Conservation (phyloP, 2,113 vertebrate species). For the Alaudala cheleensis region DNA sequence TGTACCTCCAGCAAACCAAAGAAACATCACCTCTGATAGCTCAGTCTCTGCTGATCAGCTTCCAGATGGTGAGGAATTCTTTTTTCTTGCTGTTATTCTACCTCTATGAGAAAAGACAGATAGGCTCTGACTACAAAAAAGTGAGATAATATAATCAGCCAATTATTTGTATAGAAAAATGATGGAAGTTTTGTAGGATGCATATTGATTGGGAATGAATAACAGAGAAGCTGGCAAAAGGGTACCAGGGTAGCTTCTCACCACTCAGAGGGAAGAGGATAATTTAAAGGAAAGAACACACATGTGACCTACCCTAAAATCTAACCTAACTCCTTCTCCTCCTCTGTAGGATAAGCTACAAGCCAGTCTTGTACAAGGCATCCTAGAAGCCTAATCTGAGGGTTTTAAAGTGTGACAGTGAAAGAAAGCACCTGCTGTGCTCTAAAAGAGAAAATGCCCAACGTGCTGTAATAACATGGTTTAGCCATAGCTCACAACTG, state of each 20-base stretch:
- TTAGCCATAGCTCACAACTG: fast-evolving
- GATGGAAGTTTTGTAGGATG: background rate
- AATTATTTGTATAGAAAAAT: background rate
- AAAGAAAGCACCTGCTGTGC: background rate
- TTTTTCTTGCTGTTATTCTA: background rate
- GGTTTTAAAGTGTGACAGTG: background rate
- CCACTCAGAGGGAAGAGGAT: background rate
- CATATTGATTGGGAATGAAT: background rate
- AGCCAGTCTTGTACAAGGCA: background rate
- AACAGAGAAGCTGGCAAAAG: background rate
- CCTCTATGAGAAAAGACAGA: background rate
- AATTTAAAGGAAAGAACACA: background rate
- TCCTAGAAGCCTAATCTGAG: background rate
- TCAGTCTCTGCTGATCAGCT: background rate
- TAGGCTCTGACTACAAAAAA: background rate
- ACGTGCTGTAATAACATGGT: background rate
- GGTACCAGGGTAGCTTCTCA: background rate
- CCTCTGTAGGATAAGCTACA: background rate
- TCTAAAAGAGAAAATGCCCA: background rate
- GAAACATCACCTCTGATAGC: background rate
- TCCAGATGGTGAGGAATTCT: background rate
- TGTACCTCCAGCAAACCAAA: background rate
- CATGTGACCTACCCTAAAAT: fast-evolving
- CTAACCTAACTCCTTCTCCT: background rate
- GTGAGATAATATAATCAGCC: background rate